Evolutionary conservation across 1,140 invertebrate species (phyloP).

Genomic region (Wiebesia pumilae): DNA sequence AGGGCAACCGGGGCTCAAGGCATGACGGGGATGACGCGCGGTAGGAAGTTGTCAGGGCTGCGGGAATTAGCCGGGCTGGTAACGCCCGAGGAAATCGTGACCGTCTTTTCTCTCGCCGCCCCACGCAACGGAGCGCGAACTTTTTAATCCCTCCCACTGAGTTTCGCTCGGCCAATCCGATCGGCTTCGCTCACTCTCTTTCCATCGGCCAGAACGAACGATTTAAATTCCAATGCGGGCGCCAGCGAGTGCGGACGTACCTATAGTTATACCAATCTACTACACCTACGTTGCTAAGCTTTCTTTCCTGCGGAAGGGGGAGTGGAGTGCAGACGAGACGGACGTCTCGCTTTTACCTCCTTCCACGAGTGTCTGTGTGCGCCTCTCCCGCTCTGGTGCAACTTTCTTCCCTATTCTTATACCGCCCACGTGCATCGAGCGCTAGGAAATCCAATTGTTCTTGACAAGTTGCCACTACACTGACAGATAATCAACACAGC

Average conservation of each 20-base stretch:
- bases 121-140: neutral
- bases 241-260: neutral
- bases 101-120: neutral
- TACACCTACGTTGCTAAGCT: neutral
- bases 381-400: neutral
- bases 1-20: too few species aligned
- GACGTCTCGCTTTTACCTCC: too few species aligned
- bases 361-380: too few species aligned
- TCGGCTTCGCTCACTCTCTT: neutral
- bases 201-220: neutral
- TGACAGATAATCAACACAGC: too few species aligned
- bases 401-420: neutral
- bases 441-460: neutral
- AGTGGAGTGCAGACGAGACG: too few species aligned
- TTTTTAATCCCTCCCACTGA: constrained; percentile 16
- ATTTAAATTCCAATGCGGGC: neutral
- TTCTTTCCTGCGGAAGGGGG: too few species aligned
- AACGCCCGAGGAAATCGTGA: neutral
- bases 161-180: neutral
- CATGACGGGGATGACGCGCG: too few species aligned
- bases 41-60: too few species aligned
- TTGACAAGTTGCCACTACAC: too few species aligned
- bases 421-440: neutral
- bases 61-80: too few species aligned
- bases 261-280: too few species aligned